phyloP scores from a whole-genome alignment of 53 echinoderm and acorn worm species.

The Paracentrotus lividus region DNA sequence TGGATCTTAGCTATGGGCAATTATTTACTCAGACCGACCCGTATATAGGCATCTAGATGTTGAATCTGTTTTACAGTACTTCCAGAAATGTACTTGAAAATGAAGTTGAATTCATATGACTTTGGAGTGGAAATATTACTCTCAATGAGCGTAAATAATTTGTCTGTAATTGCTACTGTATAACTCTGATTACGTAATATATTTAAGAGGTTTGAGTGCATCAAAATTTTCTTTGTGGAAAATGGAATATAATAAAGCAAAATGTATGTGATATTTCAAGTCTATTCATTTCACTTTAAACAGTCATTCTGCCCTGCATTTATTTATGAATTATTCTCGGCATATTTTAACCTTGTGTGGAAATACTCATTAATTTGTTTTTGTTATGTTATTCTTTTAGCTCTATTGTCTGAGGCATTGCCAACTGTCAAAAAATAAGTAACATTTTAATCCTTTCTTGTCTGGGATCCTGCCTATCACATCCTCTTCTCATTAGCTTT shows the following conservation, averaged over 20 bases:
- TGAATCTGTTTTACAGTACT: background rate
- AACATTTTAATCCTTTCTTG: slow-evolving; percentile 68
- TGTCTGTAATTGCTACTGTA: background rate
- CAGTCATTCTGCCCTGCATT: slow-evolving; percentile 30
- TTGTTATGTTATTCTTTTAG: slow-evolving; percentile 50
- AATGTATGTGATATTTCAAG: background rate
- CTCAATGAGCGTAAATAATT: background rate
- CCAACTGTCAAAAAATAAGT: slow-evolving; percentile 66
- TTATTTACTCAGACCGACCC: slow-evolving; percentile 49
- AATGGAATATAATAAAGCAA: background rate
- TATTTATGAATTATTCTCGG: slow-evolving; percentile 54
- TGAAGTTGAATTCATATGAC: background rate
- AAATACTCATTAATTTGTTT: slow-evolving; percentile 68
- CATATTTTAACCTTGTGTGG: slow-evolving; percentile 63
- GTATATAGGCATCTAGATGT: background rate
- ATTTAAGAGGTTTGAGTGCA: too few species aligned
- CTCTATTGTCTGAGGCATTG: slow-evolving; percentile 56
- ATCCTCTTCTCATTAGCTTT: slow-evolving; percentile 59
- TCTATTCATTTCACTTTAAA: background rate
- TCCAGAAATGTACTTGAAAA: background rate
- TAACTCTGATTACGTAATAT: slow-evolving; percentile 2
- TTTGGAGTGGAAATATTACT: background rate
- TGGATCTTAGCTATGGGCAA: slow-evolving; percentile 32
- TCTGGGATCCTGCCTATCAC: slow-evolving; percentile 59
- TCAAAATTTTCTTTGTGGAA: background rate